Evolutionary conservation across 2,797 vertebrate genomes (phyloP).

Genomic region (Myiothlypis coronata): DNA sequence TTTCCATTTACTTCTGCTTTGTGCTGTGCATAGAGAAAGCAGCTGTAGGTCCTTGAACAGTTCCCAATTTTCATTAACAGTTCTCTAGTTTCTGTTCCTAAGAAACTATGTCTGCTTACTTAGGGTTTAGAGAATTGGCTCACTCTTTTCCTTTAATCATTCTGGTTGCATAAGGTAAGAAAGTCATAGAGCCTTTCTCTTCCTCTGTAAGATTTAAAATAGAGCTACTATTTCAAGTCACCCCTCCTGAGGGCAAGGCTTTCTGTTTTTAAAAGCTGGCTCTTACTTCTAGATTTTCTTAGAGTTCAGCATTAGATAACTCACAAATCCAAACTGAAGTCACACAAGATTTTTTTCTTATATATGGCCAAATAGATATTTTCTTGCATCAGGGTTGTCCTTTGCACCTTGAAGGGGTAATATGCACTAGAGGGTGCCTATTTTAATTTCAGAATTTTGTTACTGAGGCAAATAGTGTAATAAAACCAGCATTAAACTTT

Average conservation of each 20-base stretch:
- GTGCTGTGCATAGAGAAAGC: background rate
- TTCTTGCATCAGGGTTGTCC: background rate
- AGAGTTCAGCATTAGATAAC: background rate
- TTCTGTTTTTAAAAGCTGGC: background rate
- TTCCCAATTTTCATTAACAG: background rate
- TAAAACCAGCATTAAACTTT: constrained; percentile 32
- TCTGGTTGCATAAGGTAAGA: background rate
- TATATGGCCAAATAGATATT: background rate
- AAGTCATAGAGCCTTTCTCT: background rate
- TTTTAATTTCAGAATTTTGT: constrained; percentile 7
- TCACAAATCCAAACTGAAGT: background rate
- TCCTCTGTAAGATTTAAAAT: background rate
- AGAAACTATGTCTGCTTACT: background rate
- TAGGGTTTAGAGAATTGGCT: background rate
- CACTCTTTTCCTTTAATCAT: background rate
- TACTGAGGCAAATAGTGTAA: background rate
- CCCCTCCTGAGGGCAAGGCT: background rate
- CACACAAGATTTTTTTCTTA: background rate
- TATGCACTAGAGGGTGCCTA: background rate
- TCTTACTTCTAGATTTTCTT: background rate
- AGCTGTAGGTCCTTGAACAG: background rate
- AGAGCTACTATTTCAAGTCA: background rate
- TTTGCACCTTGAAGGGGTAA: background rate
- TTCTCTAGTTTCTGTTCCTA: constrained; percentile 26
- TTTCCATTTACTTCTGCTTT: background rate